phyloP scores from a whole-genome alignment of 2,888 invertebrate species.

The Epirrhoe tristata region DNA sequence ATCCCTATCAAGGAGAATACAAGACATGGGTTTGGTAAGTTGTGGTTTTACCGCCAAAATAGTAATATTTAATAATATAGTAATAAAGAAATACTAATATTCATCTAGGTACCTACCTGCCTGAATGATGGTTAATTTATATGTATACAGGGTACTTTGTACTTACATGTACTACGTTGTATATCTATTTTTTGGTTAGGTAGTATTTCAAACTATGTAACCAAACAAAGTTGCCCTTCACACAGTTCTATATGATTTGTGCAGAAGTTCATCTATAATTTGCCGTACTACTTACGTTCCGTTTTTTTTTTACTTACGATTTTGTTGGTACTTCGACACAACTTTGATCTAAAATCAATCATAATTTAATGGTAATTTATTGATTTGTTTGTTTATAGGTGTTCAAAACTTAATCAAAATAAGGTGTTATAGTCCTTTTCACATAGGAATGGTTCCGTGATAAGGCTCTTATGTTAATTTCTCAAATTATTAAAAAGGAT shows the following conservation, averaged over 20 bases:
- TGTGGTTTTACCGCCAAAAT: conserved; percentile 63
- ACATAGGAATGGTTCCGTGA: too few relatives aligned
- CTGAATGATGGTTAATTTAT: not conserved
- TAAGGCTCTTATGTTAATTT: too few relatives aligned
- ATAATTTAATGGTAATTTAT: too few relatives aligned
- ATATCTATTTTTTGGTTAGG: conserved; percentile 58
- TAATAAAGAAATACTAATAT: not conserved
- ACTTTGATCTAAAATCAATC: not conserved
- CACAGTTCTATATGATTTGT: not conserved
- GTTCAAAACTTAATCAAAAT: too few relatives aligned
- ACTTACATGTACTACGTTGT: not conserved
- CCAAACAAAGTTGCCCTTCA: conserved; percentile 45
- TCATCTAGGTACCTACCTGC: too few relatives aligned
- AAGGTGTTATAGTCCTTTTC: too few relatives aligned
- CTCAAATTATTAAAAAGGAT: too few relatives aligned
- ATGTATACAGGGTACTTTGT: not conserved
- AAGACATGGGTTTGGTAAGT: conserved; percentile 90
- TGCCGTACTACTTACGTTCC: conserved; percentile 54
- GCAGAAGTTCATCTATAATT: conserved; percentile 31
- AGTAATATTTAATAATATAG: too few relatives aligned
- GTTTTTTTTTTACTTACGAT: too few relatives aligned
- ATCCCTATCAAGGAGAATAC: conserved; percentile 89
- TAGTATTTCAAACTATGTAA: conserved; percentile 49
- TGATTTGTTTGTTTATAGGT: too few relatives aligned
- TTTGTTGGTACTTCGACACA: too few relatives aligned